Evolutionary conservation across 37 sponge, comb jelly and placozoan genomes (phyloP).

Genomic region (Aphrocallistes beatrix): DNA sequence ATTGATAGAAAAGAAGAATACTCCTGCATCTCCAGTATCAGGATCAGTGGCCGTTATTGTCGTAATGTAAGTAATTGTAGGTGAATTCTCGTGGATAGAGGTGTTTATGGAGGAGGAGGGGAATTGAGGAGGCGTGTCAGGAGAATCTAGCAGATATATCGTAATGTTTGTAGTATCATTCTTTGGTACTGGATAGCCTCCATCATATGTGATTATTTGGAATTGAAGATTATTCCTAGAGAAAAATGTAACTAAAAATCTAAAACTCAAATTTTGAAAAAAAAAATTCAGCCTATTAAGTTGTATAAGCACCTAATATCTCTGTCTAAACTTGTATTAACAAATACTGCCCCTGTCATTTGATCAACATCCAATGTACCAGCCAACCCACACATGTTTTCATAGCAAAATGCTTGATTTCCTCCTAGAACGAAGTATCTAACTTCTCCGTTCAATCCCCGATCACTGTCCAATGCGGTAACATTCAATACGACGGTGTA

Average conservation of each 20-base stretch:
- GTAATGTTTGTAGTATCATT: neutral
- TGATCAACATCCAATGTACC: neutral
- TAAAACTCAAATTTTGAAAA: neutral
- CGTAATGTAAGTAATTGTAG: neutral
- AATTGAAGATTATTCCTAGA: neutral
- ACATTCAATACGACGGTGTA: neutral
- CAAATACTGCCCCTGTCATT: neutral
- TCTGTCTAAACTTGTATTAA: neutral
- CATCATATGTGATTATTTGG: neutral
- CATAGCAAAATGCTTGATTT: neutral
- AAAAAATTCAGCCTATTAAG: neutral
- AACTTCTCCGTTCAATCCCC: neutral
- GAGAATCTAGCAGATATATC: neutral
- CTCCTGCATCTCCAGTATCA: neutral
- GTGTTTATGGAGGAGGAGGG: neutral
- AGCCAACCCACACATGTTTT: neutral
- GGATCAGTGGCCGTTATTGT: neutral
- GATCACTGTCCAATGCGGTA: neutral
- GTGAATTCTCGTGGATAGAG: neutral
- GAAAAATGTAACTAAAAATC: neutral
- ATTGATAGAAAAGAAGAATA: neutral
- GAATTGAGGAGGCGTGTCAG: neutral
- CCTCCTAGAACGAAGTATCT: neutral
- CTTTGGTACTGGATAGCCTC: neutral
- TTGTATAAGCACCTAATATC: neutral